phyloP scores from a whole-genome alignment of 2,113 vertebrate species.

The Aplodontia rufa region DNA sequence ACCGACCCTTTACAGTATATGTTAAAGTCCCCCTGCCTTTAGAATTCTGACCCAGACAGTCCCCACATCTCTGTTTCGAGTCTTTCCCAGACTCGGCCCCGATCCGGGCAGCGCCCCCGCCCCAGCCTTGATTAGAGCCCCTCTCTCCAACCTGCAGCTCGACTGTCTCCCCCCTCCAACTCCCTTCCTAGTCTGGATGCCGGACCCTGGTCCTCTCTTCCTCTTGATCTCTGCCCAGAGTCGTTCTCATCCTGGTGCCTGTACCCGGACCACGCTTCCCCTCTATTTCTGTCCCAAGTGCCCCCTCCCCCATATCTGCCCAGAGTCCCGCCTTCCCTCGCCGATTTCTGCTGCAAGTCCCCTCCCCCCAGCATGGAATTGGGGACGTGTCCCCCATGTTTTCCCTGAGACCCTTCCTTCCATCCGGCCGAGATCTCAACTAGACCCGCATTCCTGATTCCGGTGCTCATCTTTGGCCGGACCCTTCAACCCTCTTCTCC shows the following conservation, averaged over 20 bases:
- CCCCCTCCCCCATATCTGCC: constrained; percentile 67
- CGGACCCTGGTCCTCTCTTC: constrained; percentile 48
- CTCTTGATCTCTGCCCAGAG: constrained; percentile 38
- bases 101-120: constrained; percentile 49
- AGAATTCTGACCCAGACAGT: constrained; percentile 44
- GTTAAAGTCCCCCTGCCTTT: constrained; percentile 12
- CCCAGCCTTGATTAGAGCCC: constrained; percentile 32
- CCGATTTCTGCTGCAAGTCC: constrained; percentile 68
- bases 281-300: constrained; percentile 61
- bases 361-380: constrained; percentile 69
- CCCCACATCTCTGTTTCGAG: not conserved
- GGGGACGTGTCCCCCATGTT: constrained; percentile 59
- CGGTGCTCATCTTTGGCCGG: constrained; percentile 50
- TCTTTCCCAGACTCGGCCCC: not conserved
- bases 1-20: not conserved
- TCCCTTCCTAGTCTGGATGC: constrained; percentile 13
- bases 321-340: constrained; percentile 62
- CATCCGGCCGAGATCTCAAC: not conserved
- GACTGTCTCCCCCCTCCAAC: not conserved
- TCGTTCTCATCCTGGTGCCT: not conserved
- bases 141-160: constrained; percentile 68
- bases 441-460: constrained; percentile 50
- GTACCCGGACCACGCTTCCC: constrained; percentile 35
- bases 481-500: constrained; percentile 43
- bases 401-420: not conserved